Conservation (phyloP, 92 coral and sea anemone genomes). For the Palythoa grandiflora region DNA sequence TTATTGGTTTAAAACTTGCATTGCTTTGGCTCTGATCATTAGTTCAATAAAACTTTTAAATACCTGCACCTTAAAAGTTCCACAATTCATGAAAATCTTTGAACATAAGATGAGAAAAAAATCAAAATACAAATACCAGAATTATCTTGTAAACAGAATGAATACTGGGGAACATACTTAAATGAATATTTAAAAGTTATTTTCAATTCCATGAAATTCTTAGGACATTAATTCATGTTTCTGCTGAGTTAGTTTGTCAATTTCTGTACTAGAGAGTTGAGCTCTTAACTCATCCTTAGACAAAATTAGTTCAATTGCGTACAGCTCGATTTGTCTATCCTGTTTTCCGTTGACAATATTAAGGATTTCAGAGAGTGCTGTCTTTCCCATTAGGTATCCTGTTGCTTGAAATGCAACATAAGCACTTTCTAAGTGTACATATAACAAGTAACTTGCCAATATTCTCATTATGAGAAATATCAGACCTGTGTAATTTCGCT, state of each 20-base stretch:
- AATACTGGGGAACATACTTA: too few species aligned
- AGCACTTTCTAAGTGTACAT: slow-evolving; percentile 75
- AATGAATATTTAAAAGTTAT: too few species aligned
- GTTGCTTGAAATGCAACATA: slow-evolving; percentile 71
- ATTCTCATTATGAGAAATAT: slow-evolving; percentile 61
- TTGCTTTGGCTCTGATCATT: too few species aligned
- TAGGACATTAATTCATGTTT: slow-evolving; percentile 52
- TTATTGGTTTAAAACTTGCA: too few species aligned
- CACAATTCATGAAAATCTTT: too few species aligned
- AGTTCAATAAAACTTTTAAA: too few species aligned
- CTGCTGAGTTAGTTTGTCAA: slow-evolving; percentile 59
- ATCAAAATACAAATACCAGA: too few species aligned
- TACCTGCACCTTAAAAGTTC: too few species aligned
- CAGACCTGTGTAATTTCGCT: slow-evolving; percentile 52
- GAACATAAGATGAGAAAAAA: too few species aligned
- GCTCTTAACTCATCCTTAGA: slow-evolving; percentile 74
- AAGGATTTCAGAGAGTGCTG: slow-evolving; percentile 68
- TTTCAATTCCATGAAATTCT: neutral
- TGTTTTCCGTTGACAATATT: slow-evolving; percentile 43
- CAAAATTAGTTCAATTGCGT: slow-evolving; percentile 70
- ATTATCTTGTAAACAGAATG: too few species aligned
- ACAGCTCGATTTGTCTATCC: slow-evolving; percentile 42
- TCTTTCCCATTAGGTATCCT: slow-evolving; percentile 69
- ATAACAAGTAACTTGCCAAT: slow-evolving; percentile 68
- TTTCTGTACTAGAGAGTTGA: slow-evolving; percentile 68